These are phyloP conservation scores for Pavo muticus DNA, from an alignment of 2,113 vertebrate genomes.

Conservation along the genomic window DNA sequence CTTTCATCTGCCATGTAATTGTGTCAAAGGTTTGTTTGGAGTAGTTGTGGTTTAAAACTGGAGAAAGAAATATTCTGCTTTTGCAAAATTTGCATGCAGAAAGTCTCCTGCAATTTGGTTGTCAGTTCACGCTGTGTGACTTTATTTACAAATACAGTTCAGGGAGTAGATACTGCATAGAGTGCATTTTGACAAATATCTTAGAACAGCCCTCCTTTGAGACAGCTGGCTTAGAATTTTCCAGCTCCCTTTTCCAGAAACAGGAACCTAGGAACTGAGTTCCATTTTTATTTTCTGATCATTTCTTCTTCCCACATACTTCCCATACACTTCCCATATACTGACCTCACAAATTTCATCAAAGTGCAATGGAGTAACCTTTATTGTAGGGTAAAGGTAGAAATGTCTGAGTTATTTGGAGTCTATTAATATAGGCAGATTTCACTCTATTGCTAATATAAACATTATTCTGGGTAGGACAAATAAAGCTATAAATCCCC, in stretches of 20 bases:
- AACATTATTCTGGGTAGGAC: background rate
- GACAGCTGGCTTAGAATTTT: background rate
- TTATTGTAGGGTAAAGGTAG: background rate
- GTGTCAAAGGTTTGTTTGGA: background rate
- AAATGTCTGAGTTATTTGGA: background rate
- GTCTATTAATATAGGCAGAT: background rate
- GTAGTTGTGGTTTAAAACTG: background rate
- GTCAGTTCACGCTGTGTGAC: background rate
- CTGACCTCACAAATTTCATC: background rate
- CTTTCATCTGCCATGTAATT: background rate
- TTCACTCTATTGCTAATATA: background rate
- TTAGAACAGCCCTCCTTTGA: background rate
- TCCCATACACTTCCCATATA: background rate
- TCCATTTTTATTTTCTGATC: background rate
- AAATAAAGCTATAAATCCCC: background rate
- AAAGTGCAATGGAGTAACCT: background rate
- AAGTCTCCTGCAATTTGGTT: background rate
- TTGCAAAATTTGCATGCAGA: background rate
- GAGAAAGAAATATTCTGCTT: conserved; percentile 6
- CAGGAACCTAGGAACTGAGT: background rate
- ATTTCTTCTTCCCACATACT: background rate
- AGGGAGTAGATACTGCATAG: background rate
- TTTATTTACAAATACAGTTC: conserved; percentile 17
- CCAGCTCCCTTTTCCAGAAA: background rate
- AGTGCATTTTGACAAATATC: accelerated